A percentile compares a stretch with the other conserved stretches of the same genome.
Conservation (phyloP, 2,113 vertebrate species). For the Gymnobelideus leadbeateri region DNA sequence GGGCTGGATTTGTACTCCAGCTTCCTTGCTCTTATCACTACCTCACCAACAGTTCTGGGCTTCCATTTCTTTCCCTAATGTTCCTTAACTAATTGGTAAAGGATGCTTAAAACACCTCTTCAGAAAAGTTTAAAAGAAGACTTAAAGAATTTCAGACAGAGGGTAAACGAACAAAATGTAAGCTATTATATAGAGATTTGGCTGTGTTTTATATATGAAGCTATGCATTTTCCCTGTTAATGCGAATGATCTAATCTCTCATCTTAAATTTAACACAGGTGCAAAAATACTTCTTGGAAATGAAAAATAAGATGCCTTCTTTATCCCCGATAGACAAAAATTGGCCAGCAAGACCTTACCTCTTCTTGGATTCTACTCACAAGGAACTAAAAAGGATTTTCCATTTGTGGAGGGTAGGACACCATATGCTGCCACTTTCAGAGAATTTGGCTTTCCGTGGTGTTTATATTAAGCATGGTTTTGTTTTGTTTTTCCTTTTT, state of each 20-base stretch:
- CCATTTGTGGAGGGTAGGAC: constrained; percentile 96
- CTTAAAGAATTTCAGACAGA: constrained; percentile 15
- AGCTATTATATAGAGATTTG: neutral
- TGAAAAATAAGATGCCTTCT: constrained; percentile 93
- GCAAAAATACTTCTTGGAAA: constrained; percentile 95
- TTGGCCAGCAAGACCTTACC: constrained; percentile 93
- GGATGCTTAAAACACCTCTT: neutral
- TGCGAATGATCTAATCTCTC: constrained; percentile 41
- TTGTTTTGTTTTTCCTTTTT: too few species aligned
- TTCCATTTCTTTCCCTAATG: neutral
- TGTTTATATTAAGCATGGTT: constrained; percentile 6
- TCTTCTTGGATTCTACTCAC: constrained; percentile 94
- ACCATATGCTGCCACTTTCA: neutral
- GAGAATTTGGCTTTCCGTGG: constrained; percentile 48
- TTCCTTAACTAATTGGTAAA: neutral
- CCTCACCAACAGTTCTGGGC: neutral
- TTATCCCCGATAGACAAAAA: constrained; percentile 96
- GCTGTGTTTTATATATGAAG: neutral
- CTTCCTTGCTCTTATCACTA: neutral
- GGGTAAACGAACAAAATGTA: neutral
- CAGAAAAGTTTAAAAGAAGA: neutral
- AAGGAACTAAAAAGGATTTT: constrained; percentile 94
- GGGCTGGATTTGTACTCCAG: neutral
- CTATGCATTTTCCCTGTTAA: neutral
- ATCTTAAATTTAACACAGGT: constrained; percentile 86